Evolutionary conservation across 2,888 invertebrate genomes (phyloP).

Genomic region (Neuroscelio doddi): DNA sequence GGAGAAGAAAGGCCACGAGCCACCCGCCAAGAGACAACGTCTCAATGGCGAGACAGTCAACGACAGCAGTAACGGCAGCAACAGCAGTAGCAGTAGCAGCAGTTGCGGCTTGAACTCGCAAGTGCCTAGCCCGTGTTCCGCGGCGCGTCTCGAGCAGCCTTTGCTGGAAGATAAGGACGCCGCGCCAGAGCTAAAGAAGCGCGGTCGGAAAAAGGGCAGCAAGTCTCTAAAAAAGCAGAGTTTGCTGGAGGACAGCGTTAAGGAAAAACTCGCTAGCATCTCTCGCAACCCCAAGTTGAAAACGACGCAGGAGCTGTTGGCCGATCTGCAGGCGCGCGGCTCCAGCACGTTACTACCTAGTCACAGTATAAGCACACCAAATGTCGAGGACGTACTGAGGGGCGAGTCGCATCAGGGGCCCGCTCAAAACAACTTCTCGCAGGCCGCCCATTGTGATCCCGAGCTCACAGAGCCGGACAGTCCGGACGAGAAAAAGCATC

Average conservation of each 20-base stretch:
- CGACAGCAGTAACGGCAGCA: constrained; percentile 55
- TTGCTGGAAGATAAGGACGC: too few relatives aligned
- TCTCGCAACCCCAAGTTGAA: constrained; percentile 78
- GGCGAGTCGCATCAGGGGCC: constrained; percentile 65
- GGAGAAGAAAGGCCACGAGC: constrained; percentile 65
- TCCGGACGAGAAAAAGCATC: constrained; percentile 35
- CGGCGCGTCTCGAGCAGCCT: constrained; percentile 50
- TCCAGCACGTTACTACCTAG: constrained; percentile 64
- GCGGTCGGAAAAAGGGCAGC: constrained; percentile 77
- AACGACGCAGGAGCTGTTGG: constrained; percentile 87
- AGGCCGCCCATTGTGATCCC: constrained; percentile 30
- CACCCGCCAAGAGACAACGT: constrained; percentile 69
- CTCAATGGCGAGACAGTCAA: constrained; percentile 73
- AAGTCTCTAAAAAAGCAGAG: constrained; percentile 74
- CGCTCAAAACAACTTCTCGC: constrained; percentile 52
- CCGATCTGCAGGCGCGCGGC: constrained; percentile 81
- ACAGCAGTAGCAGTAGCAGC: constrained; percentile 50
- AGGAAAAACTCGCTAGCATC: constrained; percentile 77
- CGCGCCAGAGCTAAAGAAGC: constrained; percentile 73
- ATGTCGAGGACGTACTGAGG: constrained; percentile 67
- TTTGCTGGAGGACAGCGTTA: constrained; percentile 73
- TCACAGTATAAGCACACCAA: constrained; percentile 65
- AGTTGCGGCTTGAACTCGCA: constrained; percentile 72
- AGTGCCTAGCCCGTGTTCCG: constrained; percentile 72
- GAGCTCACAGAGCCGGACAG: constrained; percentile 10